Evolutionary conservation across 2,888 invertebrate genomes (phyloP).

Genomic region (Strigamia crassipes): DNA sequence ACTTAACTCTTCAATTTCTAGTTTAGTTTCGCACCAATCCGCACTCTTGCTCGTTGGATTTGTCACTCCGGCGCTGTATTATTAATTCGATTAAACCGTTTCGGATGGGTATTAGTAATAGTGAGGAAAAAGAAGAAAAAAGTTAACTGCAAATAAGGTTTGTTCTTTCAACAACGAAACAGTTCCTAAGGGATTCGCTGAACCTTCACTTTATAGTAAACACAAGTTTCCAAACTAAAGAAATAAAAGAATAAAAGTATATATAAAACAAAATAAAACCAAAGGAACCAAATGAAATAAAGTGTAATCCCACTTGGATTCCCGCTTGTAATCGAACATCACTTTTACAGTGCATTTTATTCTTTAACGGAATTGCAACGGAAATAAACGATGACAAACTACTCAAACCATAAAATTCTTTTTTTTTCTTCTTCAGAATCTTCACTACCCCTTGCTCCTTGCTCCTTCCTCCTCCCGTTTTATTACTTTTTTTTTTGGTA

Average conservation of each 20-base stretch:
- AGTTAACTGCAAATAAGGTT: constrained; percentile 23
- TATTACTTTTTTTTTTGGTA: not conserved
- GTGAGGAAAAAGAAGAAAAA: not conserved
- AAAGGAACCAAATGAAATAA: constrained; percentile 28
- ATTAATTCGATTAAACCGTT: constrained; percentile 8
- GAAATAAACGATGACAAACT: constrained; percentile 31
- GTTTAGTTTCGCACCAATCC: not conserved
- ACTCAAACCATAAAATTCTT: not conserved
- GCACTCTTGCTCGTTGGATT: not conserved
- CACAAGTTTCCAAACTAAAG: constrained; percentile 28
- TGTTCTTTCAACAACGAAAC: not conserved
- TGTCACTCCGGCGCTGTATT: not conserved
- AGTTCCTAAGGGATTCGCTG: constrained; percentile 7
- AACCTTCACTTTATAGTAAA: constrained; percentile 15
- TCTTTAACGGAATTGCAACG: not conserved
- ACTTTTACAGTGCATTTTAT: constrained; percentile 32
- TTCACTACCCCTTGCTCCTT: too few species aligned
- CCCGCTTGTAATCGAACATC: constrained; percentile 17
- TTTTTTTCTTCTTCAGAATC: too few species aligned
- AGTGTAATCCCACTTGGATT: constrained; percentile 26
- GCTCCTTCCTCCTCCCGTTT: not conserved
- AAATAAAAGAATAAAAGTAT: constrained; percentile 32
- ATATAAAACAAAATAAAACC: not conserved
- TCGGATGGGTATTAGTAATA: not conserved
- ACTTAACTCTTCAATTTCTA: not conserved